phyloP scores from a whole-genome alignment of 2,113 vertebrate species.

The human region GRCh38 chr1:196706001-196706500 shows the following conservation, averaged over 20 bases:
- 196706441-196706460: not conserved
- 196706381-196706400: not conserved
- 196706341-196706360: not conserved
- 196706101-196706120: not conserved
- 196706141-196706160: not conserved
- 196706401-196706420: not conserved
- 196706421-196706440: not conserved
- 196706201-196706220: not conserved
- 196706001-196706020: not conserved
- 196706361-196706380: not conserved
- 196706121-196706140: not conserved
- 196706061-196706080: not conserved
- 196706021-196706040: not conserved
- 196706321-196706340: not conserved
- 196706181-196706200: not conserved
- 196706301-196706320: not conserved
- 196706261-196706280: not conserved
- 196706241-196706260: no score
- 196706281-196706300: not conserved
- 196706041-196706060: not conserved
- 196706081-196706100: not conserved
- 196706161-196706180: not conserved
- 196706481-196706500: not conserved
- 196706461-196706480: no score
- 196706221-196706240: not conserved